Percentiles rank a stretch among this genome's conserved stretches.
phyloP scores from a whole-genome alignment of 2,888 invertebrate species.

The Mythimna lalbum region DNA sequence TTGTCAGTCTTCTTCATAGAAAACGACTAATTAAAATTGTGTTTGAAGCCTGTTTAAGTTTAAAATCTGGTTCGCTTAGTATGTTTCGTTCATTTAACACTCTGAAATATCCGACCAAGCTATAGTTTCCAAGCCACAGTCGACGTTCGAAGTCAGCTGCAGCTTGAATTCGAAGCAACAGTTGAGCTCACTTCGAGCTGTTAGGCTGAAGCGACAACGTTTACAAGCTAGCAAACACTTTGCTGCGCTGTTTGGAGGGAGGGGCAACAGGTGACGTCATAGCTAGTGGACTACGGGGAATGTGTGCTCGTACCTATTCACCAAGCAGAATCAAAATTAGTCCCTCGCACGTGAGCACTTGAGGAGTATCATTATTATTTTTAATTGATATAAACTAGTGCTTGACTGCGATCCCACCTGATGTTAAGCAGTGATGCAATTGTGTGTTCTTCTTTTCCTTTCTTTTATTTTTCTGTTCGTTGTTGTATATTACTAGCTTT shows the following conservation, averaged over 20 bases:
- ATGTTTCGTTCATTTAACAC: background rate
- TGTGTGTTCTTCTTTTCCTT: too few species aligned
- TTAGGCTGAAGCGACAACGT: slow-evolving; percentile 23
- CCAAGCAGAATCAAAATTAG: background rate
- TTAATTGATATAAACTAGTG: too few species aligned
- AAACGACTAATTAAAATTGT: too few species aligned
- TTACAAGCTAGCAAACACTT: slow-evolving; percentile 39
- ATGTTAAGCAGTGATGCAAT: too few species aligned
- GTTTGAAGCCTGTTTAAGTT: background rate
- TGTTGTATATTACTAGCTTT: too few species aligned
- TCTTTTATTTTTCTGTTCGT: too few species aligned
- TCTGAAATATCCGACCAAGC: background rate
- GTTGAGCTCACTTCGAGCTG: slow-evolving; percentile 43
- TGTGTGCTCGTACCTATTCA: background rate
- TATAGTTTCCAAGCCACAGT: slow-evolving; percentile 7
- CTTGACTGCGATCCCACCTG: too few species aligned
- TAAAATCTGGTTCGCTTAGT: background rate
- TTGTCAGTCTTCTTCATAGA: too few species aligned
- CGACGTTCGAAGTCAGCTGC: slow-evolving; percentile 20
- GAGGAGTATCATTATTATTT: too few species aligned
- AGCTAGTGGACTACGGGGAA: background rate
- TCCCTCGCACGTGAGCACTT: too few species aligned
- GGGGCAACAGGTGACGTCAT: slow-evolving; percentile 31
- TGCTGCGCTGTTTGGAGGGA: background rate
- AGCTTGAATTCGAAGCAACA: slow-evolving; percentile 43